Evolutionary conservation across 2,113 vertebrate genomes (phyloP).

Genomic region (Podarcis cretensis): DNA sequence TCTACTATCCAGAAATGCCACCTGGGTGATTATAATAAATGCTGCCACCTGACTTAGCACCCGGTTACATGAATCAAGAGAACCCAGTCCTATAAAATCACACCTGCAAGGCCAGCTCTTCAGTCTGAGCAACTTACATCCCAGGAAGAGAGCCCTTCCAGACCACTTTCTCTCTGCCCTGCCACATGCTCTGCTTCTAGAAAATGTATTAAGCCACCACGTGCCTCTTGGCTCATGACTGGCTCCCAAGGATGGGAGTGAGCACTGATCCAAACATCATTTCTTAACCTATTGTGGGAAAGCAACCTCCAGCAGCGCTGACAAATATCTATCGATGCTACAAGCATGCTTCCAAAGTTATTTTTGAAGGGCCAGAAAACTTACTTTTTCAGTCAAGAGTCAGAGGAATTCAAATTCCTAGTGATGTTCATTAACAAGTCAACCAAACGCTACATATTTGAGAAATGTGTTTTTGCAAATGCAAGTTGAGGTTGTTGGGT

Average conservation of each 20-base stretch:
- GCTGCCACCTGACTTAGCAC: not conserved
- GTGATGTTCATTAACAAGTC: not conserved
- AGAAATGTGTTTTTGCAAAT: not conserved
- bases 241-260: not conserved
- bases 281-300: not conserved
- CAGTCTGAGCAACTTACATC: not conserved
- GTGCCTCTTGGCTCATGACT: not conserved
- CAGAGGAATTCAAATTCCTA: not conserved
- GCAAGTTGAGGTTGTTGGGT: no score
- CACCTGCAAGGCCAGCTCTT: not conserved
- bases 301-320: no score
- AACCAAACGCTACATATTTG: not conserved
- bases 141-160: not conserved
- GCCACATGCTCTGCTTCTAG: not conserved
- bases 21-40: not conserved
- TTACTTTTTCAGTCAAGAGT: not conserved
- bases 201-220: not conserved
- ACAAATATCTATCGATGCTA: not conserved
- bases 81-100: not conserved
- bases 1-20: not conserved
- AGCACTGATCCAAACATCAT: not conserved
- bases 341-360: not conserved
- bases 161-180: not conserved
- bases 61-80: not conserved
- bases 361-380: not conserved